phyloP scores from a whole-genome alignment of 53 echinoderm and acorn worm species.

The Astropecten irregularis region DNA sequence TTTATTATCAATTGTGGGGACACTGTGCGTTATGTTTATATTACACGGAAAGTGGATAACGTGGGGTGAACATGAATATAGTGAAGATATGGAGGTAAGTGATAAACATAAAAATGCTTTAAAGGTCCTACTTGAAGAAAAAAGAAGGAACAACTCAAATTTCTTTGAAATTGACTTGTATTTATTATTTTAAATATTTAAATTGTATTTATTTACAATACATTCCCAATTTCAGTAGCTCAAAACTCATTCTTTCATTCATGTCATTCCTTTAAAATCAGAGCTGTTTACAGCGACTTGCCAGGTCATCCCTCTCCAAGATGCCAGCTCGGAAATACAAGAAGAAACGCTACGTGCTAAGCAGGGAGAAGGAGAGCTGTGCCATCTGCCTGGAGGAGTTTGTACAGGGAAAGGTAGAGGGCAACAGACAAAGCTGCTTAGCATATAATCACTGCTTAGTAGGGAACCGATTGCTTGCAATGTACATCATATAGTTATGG shows the following conservation, averaged over 20 bases:
- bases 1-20: slow-evolving; percentile 35
- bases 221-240: no score
- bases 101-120: background rate
- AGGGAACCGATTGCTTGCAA: no score
- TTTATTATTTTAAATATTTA: no score
- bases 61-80: slow-evolving; percentile 58
- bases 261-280: no score
- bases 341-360: slow-evolving; percentile 63
- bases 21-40: slow-evolving; percentile 30
- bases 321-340: slow-evolving; percentile 95
- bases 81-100: slow-evolving; percentile 89
- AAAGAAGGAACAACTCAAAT: no score
- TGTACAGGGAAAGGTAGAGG: slow-evolving; percentile 75
- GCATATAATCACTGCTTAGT: no score
- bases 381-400: slow-evolving; percentile 94
- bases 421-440: no score
- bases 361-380: slow-evolving; percentile 74
- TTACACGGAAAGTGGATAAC: slow-evolving; percentile 70
- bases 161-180: no score
- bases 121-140: background rate
- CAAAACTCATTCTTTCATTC: no score
- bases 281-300: slow-evolving; percentile 87
- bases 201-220: no score
- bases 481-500: no score
- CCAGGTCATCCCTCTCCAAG: slow-evolving; percentile 80